Evolutionary conservation across 2,888 invertebrate genomes (phyloP), one percentile per base, ranked within the genome.

Genomic region (Pterostichus madidus): DNA sequence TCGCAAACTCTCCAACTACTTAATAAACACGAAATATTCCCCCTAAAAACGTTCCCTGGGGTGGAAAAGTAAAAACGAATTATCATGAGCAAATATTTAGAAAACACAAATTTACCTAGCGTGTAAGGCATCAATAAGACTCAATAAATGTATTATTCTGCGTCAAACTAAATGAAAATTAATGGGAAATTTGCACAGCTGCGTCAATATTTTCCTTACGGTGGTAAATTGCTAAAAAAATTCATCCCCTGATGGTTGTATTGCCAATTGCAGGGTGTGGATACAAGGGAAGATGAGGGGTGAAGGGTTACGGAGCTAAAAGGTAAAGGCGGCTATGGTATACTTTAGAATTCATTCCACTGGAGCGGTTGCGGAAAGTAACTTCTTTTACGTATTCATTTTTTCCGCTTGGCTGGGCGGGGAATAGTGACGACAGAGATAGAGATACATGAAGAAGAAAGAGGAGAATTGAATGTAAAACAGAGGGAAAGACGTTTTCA

Each of bases 141-240:
- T 17, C 71, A 39, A 73, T 73, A 53, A 71, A 68, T 68, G 44
- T 80, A 53, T 49, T 49, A 80, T 80, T 75, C 75, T 49, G 6
- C 5, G 75, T n/a, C 13, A 11, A 24, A 32, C 39, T 73, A 73
- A 80, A 73, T 80, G 80, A 80, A 73, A 80, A 80, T 80, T 80
- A 80, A 80, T 80, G 80, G 53, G 53, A 56, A 71, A 80, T 80
- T 80, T 80, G 11, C 80, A 61, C 80, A 71, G 80, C 71, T 80
- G 80, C 80, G 80, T 80, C 71, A 80, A 80, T 73, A 80, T 52
- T 80, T 80, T 53, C 46, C 39, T 52, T 17, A 24, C 71, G 44
- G 53, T 32, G 56, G 73, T 44, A 61, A 78, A 78, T 61, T 78
- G 68, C 35, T 10, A 49, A 68, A 61, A 80, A 80, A 73, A 71